Conservation (phyloP, 1,140 invertebrate genomes). For the Eulimnadia texana region DNA sequence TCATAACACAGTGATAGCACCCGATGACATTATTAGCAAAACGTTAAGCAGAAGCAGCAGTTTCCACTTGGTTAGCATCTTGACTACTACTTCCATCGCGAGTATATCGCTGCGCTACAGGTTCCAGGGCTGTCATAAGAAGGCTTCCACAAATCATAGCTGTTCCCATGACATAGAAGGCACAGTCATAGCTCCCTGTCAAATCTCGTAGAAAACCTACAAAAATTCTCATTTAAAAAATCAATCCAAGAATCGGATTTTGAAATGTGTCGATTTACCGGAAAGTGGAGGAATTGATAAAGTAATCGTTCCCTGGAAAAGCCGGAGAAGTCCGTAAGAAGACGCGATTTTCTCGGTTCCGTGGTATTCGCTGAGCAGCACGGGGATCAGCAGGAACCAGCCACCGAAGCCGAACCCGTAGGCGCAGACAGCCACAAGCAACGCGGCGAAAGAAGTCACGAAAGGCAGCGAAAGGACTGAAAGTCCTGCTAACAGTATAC, state of each 20-base stretch:
- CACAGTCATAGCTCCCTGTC: neutral
- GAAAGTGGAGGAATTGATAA: constrained; percentile 53
- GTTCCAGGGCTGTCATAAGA: neutral
- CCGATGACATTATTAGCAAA: no score
- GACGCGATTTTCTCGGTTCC: constrained; percentile 54
- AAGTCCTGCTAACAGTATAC: constrained; percentile 34
- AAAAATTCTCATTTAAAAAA: neutral
- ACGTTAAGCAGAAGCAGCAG: neutral
- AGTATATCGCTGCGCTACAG: no score
- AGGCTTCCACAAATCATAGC: neutral
- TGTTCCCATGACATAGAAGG: neutral
- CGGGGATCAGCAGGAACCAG: constrained; percentile 57
- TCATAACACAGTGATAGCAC: no score
- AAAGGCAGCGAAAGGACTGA: constrained; percentile 48
- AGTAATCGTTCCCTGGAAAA: constrained; percentile 57
- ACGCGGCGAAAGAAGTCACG: constrained; percentile 42
- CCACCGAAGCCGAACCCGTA: constrained; percentile 54
- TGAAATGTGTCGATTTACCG: constrained; percentile 27
- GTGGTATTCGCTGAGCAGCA: constrained; percentile 52
- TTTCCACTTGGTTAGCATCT: neutral
- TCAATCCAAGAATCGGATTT: neutral
- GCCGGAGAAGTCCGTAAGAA: constrained; percentile 52
- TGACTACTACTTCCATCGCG: no score
- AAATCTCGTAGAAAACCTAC: neutral
- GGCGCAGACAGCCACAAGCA: constrained; percentile 41